Conservation (phyloP, 64 coral and sea anemone species). For the Acropora tenuis region DNA sequence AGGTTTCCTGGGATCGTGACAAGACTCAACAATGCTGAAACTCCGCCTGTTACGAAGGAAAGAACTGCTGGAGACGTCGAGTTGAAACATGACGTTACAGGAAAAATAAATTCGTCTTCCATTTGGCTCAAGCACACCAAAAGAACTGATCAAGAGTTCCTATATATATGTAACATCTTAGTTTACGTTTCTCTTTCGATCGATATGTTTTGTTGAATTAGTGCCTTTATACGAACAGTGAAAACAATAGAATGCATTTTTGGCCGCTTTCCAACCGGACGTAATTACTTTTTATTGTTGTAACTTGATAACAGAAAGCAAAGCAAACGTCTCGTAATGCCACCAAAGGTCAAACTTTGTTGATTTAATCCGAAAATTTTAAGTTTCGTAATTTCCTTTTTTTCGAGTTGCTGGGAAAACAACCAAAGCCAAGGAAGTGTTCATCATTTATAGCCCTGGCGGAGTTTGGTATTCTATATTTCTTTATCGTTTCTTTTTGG, state of each 20-base stretch:
- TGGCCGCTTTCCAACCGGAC: background rate
- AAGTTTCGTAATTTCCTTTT: no score
- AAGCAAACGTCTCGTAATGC: no score
- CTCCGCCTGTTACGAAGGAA: constrained; percentile 69
- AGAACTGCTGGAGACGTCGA: constrained; percentile 40
- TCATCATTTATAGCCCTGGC: no score
- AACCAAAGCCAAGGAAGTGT: no score
- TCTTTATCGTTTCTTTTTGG: no score
- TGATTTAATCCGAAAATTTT: no score
- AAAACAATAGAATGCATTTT: background rate
- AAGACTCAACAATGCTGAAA: constrained; percentile 72
- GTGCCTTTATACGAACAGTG: background rate
- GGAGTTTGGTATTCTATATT: no score
- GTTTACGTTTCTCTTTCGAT: no score
- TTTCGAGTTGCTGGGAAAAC: no score
- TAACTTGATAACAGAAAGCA: no score
- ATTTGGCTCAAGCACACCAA: background rate
- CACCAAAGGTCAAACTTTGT: no score
- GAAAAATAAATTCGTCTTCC: background rate
- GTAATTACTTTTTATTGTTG: no score
- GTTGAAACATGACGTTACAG: constrained; percentile 49
- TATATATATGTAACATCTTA: background rate
- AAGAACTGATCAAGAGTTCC: background rate
- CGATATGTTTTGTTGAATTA: background rate
- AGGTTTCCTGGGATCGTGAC: constrained; percentile 92